A percentile compares a stretch with the other conserved stretches of the same genome.
These are phyloP conservation scores for Amblyteles armatorius DNA, from an alignment of 2,888 invertebrate genomes.

Conservation along the genomic window DNA sequence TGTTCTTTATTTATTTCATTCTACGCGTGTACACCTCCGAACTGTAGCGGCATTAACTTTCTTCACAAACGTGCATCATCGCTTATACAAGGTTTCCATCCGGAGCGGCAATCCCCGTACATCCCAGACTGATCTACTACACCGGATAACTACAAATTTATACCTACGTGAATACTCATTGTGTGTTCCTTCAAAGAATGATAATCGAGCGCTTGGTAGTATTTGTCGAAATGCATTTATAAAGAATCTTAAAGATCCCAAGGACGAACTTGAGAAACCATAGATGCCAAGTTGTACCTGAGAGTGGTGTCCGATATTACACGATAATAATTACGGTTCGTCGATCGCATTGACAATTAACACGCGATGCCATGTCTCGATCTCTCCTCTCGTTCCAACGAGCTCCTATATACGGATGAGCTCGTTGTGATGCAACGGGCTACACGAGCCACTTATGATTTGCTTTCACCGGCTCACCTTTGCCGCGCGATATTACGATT, in stretches of 20 bases:
- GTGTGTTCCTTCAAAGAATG: no score
- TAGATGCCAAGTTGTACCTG: background rate
- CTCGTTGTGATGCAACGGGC: slow-evolving; percentile 60
- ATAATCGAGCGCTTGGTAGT: no score
- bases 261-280: slow-evolving; percentile 12
- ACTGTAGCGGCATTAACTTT: background rate
- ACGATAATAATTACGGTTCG: slow-evolving; percentile 16
- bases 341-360: slow-evolving; percentile 61
- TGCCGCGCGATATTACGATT: slow-evolving; percentile 81
- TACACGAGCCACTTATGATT: slow-evolving; percentile 74
- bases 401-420: slow-evolving; percentile 37
- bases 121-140: background rate
- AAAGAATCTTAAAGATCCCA: background rate
- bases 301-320: background rate
- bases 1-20: slow-evolving; percentile 21
- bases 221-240: background rate
- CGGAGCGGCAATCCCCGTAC: background rate
- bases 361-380: slow-evolving; percentile 24
- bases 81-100: background rate
- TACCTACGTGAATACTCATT: no score
- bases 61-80: background rate
- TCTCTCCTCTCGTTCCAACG: slow-evolving; percentile 43
- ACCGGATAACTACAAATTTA: background rate
- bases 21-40: background rate
- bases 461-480: slow-evolving; percentile 83